These are phyloP conservation scores for Temnothorax nylanderi DNA, from an alignment of 1,140 invertebrate genomes.

Conservation along the genomic window DNA sequence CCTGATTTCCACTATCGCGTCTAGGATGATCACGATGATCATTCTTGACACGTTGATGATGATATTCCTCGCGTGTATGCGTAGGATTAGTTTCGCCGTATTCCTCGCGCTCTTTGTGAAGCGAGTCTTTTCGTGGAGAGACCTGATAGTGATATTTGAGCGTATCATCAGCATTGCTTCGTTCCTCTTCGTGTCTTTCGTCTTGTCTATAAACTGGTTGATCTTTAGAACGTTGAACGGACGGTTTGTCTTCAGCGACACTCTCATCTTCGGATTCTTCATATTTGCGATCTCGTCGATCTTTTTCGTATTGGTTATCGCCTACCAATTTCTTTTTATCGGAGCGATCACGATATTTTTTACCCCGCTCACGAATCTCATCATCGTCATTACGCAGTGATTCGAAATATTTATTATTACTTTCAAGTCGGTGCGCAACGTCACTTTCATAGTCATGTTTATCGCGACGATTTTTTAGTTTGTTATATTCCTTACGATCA, in stretches of 20 bases:
- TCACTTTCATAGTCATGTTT: neutral
- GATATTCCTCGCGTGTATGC: constrained; percentile 12
- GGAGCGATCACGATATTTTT: neutral
- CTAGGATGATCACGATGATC: neutral
- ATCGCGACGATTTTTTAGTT: neutral
- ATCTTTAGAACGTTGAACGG: neutral
- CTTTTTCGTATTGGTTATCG: neutral
- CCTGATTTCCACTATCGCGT: neutral
- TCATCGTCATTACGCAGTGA: neutral
- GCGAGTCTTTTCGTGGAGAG: neutral
- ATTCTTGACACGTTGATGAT: neutral
- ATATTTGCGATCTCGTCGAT: neutral
- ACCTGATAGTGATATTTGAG: neutral
- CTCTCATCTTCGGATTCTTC: constrained; percentile 3
- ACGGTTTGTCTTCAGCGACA: neutral
- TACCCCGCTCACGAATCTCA: neutral
- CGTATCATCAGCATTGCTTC: neutral
- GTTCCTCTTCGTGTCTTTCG: neutral
- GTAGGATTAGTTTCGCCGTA: constrained; percentile 22
- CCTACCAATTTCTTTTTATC: neutral
- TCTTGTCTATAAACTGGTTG: neutral
- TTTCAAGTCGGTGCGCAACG: neutral
- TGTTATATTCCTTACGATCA: neutral
- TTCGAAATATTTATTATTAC: neutral
- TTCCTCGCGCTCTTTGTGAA: neutral